Conservation (phyloP, 2,888 invertebrate genomes). For the Trichopria drosophilae region DNA sequence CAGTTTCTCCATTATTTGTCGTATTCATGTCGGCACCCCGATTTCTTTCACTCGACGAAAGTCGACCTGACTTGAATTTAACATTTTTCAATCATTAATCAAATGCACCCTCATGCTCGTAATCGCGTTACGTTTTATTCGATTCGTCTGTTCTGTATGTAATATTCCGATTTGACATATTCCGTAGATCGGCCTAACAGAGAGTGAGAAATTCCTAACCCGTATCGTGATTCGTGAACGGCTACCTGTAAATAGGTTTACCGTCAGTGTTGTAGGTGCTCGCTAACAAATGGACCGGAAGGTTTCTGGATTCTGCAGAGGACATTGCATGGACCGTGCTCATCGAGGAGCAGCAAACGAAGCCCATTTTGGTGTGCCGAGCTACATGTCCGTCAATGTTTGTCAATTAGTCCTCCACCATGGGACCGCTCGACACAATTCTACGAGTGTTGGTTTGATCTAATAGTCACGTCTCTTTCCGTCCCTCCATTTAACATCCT, state of each 20-base stretch:
- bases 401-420: slow-evolving; percentile 29
- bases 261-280: slow-evolving; percentile 13
- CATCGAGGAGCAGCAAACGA: slow-evolving; percentile 48
- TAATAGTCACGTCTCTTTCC: no score
- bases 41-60: no score
- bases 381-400: slow-evolving; percentile 30
- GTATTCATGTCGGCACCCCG: no score
- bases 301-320: slow-evolving; percentile 40
- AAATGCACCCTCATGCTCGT: no score
- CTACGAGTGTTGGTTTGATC: no score
- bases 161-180: slow-evolving; percentile 4
- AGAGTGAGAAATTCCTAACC: slow-evolving; percentile 11
- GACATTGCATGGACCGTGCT: no score
- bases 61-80: no score
- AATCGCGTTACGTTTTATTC: no score
- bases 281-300: slow-evolving; percentile 48
- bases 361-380: slow-evolving; percentile 46
- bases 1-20: no score
- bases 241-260: slow-evolving; percentile 36
- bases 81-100: no score
- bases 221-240: slow-evolving; percentile 4
- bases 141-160: no score
- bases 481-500: no score
- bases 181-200: not conserved
- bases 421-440: slow-evolving; percentile 8